Conservation (phyloP, 2,797 vertebrate genomes). For the Microtus agrestis region DNA sequence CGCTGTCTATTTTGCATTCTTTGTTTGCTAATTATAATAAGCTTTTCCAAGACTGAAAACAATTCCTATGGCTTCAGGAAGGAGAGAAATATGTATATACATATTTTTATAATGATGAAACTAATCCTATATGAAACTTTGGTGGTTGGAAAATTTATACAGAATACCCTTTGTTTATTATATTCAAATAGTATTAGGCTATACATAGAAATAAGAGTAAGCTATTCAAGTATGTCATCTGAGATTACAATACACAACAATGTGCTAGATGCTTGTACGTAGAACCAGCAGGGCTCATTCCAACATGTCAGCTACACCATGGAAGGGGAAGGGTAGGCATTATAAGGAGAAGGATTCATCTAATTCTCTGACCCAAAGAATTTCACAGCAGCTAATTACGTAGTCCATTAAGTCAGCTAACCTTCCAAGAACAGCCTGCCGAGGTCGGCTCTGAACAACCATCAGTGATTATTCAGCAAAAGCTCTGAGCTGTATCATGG, state of each 20-base stretch:
- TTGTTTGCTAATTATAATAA: background rate
- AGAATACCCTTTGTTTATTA: background rate
- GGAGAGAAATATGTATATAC: background rate
- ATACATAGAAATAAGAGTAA: too few species aligned
- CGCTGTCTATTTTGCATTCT: background rate
- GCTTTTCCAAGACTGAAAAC: background rate
- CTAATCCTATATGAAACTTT: background rate
- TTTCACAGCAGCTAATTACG: background rate
- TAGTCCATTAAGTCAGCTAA: background rate
- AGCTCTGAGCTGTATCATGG: background rate
- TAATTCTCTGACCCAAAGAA: background rate
- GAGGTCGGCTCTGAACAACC: background rate
- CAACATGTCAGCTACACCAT: background rate
- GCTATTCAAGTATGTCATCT: background rate
- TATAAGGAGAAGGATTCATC: background rate
- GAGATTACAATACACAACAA: background rate
- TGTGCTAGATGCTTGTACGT: background rate
- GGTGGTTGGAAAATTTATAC: background rate
- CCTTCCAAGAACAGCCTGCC: background rate
- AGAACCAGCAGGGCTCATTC: background rate
- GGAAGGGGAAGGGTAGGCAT: background rate
- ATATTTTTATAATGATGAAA: background rate
- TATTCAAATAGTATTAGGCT: background rate
- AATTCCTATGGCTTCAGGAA: background rate
- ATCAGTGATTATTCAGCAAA: background rate